These are phyloP conservation scores for Eospalax fontanierii DNA, from an alignment of 2,797 vertebrate species.

Conservation along the genomic window DNA sequence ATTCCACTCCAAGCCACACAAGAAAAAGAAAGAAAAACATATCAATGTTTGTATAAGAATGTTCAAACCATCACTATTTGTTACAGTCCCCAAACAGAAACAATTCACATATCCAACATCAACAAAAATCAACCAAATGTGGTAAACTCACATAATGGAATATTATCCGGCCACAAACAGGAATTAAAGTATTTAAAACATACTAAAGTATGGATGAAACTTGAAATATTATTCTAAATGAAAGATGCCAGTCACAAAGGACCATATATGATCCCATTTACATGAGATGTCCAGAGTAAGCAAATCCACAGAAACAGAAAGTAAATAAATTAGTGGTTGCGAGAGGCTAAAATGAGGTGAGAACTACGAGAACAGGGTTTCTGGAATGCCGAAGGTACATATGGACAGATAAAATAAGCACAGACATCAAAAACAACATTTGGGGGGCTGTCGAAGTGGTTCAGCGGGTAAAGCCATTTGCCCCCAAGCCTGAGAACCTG, in stretches of 20 bases:
- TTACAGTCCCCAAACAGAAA: not conserved
- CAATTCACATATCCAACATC: not conserved
- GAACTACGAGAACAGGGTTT: not conserved
- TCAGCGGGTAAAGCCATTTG: too few species aligned
- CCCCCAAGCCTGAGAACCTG: too few species aligned
- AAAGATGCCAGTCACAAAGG: not conserved
- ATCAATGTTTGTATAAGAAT: not conserved
- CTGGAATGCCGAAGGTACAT: not conserved
- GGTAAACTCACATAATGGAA: slow-evolving; percentile 21
- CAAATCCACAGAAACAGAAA: not conserved
- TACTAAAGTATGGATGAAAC: not conserved
- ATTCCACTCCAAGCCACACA: not conserved
- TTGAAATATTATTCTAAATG: not conserved
- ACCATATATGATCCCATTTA: not conserved
- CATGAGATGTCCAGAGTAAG: not conserved
- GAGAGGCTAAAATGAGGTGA: not conserved
- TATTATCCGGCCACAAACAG: slow-evolving; percentile 1
- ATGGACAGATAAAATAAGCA: too few species aligned
- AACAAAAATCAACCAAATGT: not conserved
- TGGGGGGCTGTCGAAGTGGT: too few species aligned
- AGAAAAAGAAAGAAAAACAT: slow-evolving; percentile 20
- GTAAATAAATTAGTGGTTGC: not conserved
- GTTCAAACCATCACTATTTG: not conserved
- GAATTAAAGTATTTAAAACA: not conserved
- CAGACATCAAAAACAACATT: not conserved